A percentile compares a stretch with the other conserved stretches of the same genome.
phyloP scores from a whole-genome alignment of 2,113 vertebrate genomes.

The Taxidea taxus region DNA sequence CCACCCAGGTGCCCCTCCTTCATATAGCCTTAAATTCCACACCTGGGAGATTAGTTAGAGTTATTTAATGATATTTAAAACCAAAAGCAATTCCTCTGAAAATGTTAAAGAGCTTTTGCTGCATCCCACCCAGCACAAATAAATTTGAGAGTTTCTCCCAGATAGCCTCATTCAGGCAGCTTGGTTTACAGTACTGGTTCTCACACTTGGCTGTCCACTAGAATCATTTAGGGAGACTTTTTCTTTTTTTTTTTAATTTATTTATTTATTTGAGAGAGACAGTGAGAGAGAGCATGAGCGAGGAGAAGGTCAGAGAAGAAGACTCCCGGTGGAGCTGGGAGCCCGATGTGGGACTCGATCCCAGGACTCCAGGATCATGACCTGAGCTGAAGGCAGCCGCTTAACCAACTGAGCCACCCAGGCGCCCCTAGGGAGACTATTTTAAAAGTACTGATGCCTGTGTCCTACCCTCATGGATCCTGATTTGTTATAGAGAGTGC shows the following conservation, averaged over 20 bases:
- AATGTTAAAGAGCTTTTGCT: not conserved
- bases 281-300: too few relatives aligned
- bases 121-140: not conserved
- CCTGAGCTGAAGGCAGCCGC: too few relatives aligned
- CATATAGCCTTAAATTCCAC: not conserved
- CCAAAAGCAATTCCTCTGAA: not conserved
- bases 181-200: not conserved
- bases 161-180: not conserved
- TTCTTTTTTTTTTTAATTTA: too few relatives aligned
- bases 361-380: too few relatives aligned
- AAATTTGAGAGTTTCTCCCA: not conserved
- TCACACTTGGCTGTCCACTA: not conserved
- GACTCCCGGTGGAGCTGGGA: too few relatives aligned
- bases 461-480: not conserved
- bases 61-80: not conserved
- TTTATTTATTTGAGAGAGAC: too few relatives aligned
- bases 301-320: too few relatives aligned
- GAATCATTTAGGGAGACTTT: not conserved
- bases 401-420: too few relatives aligned
- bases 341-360: too few relatives aligned
- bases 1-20: not conserved
- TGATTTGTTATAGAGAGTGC: not conserved
- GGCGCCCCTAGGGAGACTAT: not conserved
- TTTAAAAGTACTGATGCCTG: not conserved
- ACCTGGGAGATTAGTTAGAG: not conserved